Evolutionary conservation across 35 echinoderm and acorn worm genomes (phyloP), one percentile per base, ranked within the genome.

Genomic region (Ophioderma brevispina): DNA sequence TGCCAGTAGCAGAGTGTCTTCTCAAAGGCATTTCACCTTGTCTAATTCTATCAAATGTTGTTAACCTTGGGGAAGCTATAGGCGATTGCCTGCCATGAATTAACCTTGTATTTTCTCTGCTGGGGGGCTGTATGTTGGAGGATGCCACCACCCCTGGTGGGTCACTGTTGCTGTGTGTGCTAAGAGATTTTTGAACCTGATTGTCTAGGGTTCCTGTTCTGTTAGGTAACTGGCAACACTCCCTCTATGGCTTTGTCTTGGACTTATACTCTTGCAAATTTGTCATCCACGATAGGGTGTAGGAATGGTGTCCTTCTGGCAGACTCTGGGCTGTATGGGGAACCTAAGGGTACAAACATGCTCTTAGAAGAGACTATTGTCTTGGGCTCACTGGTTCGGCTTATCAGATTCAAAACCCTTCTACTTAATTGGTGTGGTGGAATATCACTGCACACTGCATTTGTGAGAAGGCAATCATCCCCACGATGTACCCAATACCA

Each of bases 101-200:
- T 25, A 30, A 70, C n/a, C 59, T 6, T 70, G 59, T 8, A 30
- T 25, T 70, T 25, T 50, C 41, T 31, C 81, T 31, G 21, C 52
- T 14, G 35, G 55, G n/a, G n/a, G 19, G 28, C 46, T 59, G n/a
- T 70, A 63, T 37, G 15, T 80, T 52, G 49, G 89, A 55, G 55
- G 28, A n/a, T n/a, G n/a, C n/a, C n/a, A n/a, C n/a, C 81, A 77
- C 19, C 55, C 64, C 55, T 34, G 49, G 36, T 33, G 35, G 38
- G 56, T 78, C 92, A 14, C 77, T 75, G 70, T 90, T 75, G 79
- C 79, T n/a, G 88, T 84, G 40, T 64, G 56, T 18, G 52, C 59
- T 35, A 93, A 82, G 0, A 93, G 86, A 31, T 88, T 46, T 31
- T n/a, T 93, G 92, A 14, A 93, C 92, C 46, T 86, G 81, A 23